Conservation (phyloP, 2,113 vertebrate genomes). For the Sylvia atricapilla region DNA sequence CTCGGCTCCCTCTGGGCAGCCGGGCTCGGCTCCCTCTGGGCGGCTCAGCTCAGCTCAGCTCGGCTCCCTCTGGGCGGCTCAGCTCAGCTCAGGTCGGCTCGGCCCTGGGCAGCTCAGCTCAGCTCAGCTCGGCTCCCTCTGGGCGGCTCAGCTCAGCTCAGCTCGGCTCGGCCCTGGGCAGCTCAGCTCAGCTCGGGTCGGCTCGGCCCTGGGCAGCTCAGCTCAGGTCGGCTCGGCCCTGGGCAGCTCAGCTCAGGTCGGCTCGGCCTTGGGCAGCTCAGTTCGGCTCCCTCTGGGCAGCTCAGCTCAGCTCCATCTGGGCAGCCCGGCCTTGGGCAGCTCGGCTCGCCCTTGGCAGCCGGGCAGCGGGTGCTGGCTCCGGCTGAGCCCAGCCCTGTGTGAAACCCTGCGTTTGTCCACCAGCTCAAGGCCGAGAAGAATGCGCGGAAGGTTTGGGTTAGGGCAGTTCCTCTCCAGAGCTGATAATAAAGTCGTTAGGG, state of each 20-base stretch:
- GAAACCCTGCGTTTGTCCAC: conserved; percentile 64
- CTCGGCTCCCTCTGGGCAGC: not conserved
- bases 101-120: not conserved
- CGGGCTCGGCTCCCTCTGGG: too few relatives aligned
- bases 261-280: too few relatives aligned
- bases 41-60: not conserved
- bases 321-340: too few relatives aligned
- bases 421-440: conserved; percentile 54
- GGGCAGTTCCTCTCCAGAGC: conserved; percentile 58
- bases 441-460: conserved; percentile 64
- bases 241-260: accelerated
- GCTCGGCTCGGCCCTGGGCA: not conserved
- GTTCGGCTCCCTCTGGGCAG: accelerated
- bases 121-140: not conserved
- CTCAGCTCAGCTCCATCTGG: not conserved
- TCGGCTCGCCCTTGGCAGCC: not conserved
- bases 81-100: too few relatives aligned
- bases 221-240: accelerated
- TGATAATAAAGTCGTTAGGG: conserved; percentile 32
- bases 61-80: too few relatives aligned
- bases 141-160: not conserved
- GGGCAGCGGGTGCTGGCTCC: not conserved
- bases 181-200: not conserved
- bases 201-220: not conserved
- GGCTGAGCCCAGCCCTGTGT: conserved; percentile 54